Percentiles rank a stretch among this genome's conserved stretches.
These are phyloP conservation scores for Gibbula magus DNA, from an alignment of 2,888 invertebrate genomes.

Conservation along the genomic window DNA sequence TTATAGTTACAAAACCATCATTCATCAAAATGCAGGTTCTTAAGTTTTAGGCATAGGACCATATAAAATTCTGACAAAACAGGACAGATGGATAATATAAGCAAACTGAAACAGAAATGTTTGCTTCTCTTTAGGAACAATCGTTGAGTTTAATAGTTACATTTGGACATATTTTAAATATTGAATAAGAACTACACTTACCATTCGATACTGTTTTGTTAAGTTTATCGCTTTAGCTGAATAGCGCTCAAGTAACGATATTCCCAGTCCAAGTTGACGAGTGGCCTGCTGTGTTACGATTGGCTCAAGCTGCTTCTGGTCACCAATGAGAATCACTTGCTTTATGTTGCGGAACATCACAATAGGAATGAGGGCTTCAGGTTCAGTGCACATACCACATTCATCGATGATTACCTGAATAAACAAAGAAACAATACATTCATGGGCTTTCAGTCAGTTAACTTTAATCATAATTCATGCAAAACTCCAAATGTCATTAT, in stretches of 20 bases:
- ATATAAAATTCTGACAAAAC: too few relatives aligned
- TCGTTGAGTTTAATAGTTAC: neutral
- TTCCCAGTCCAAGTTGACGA: conserved; percentile 54
- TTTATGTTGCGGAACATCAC: conserved; percentile 42
- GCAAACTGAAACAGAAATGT: neutral
- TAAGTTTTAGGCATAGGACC: too few relatives aligned
- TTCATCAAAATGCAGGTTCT: too few relatives aligned
- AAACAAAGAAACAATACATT: conserved; percentile 6
- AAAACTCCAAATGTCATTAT: too few relatives aligned
- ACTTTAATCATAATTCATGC: neutral
- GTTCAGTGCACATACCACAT: conserved; percentile 66
- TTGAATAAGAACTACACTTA: conserved; percentile 37
- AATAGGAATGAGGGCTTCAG: conserved; percentile 71
- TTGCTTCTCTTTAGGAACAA: neutral
- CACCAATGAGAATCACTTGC: conserved; percentile 75
- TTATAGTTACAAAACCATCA: too few relatives aligned
- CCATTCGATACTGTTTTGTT: conserved; percentile 68
- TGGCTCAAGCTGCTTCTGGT: conserved; percentile 61
- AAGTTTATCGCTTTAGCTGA: conserved; percentile 55
- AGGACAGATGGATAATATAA: neutral
- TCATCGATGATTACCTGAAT: conserved; percentile 72
- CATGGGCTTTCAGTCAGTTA: neutral
- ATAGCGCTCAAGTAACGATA: conserved; percentile 64
- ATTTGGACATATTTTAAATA: too few relatives aligned
- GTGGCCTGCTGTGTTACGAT: conserved; percentile 50